Conservation (phyloP, 2,888 invertebrate species). For the Drosophila falleni region DNA sequence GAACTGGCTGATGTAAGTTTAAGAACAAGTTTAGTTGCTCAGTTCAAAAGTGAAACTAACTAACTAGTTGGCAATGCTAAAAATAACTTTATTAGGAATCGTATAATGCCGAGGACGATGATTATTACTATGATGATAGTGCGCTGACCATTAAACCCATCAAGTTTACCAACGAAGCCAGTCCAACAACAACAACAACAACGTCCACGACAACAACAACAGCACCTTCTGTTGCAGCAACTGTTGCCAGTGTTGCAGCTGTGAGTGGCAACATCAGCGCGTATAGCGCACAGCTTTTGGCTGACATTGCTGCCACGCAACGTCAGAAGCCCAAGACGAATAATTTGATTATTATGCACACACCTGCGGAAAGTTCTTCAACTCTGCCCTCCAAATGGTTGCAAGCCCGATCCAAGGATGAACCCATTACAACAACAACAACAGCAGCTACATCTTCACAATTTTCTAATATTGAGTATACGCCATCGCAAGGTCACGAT, state of each 20-base stretch:
- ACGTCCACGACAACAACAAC: constrained; percentile 25
- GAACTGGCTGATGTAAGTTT: constrained; percentile 81
- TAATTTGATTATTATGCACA: constrained; percentile 67
- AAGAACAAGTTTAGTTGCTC: constrained; percentile 17
- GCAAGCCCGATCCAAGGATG: constrained; percentile 63
- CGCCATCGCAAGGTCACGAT: constrained; percentile 63
- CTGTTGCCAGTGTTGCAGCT: constrained; percentile 14
- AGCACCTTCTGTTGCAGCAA: constrained; percentile 19
- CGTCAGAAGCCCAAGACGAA: constrained; percentile 50
- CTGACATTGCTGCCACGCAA: constrained; percentile 59
- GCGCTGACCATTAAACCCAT: constrained; percentile 84
- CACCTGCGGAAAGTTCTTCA: constrained; percentile 46
- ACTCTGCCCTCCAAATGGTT: constrained; percentile 44
- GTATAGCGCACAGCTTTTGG: constrained; percentile 68
- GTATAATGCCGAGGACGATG: constrained; percentile 77
- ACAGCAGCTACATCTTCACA: neutral
- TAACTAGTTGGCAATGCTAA: constrained; percentile 52
- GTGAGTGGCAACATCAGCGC: constrained; percentile 29
- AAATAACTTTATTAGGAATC: constrained; percentile 77
- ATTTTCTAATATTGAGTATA: constrained; percentile 56
- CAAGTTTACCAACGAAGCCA: constrained; percentile 61
- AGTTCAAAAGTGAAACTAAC: constrained; percentile 36
- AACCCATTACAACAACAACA: constrained; percentile 49
- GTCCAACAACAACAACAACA: constrained; percentile 24
- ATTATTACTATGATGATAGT: constrained; percentile 84